Evolutionary conservation across 2,888 invertebrate genomes (phyloP).

Genomic region (Metalampra italica): DNA sequence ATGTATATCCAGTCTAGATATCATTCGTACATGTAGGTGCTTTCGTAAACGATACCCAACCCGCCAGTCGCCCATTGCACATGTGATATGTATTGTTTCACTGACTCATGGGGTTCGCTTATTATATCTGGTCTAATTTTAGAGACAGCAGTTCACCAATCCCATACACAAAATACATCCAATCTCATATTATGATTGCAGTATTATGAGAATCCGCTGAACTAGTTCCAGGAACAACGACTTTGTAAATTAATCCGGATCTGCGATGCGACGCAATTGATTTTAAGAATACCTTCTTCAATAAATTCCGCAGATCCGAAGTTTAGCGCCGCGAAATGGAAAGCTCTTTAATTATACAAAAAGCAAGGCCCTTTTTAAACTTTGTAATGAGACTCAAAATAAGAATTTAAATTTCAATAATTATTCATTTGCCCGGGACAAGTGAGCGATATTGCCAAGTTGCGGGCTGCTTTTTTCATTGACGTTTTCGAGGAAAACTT

Average conservation of each 20-base stretch:
- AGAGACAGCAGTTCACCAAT: no score
- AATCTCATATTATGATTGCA: no score
- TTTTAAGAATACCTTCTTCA: constrained; percentile 28
- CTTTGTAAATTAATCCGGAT: no score
- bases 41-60: no score
- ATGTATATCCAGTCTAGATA: no score
- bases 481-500: constrained; percentile 44
- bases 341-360: constrained; percentile 49
- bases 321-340: constrained; percentile 32
- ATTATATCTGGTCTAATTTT: no score
- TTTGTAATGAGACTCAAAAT: constrained; percentile 49
- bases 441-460: constrained; percentile 57
- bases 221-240: constrained; percentile 1
- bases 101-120: no score
- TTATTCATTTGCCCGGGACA: constrained; percentile 51
- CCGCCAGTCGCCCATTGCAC: no score
- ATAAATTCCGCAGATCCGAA: constrained; percentile 24
- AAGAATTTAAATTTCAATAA: constrained; percentile 55
- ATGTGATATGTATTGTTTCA: no score
- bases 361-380: constrained; percentile 48
- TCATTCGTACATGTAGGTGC: no score
- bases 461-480: constrained; percentile 41
- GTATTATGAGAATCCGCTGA: no score
- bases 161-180: no score
- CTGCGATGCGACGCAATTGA: constrained; percentile 10